Conservation (phyloP, 2,113 vertebrate species). For the Scophthalmus maximus region DNA sequence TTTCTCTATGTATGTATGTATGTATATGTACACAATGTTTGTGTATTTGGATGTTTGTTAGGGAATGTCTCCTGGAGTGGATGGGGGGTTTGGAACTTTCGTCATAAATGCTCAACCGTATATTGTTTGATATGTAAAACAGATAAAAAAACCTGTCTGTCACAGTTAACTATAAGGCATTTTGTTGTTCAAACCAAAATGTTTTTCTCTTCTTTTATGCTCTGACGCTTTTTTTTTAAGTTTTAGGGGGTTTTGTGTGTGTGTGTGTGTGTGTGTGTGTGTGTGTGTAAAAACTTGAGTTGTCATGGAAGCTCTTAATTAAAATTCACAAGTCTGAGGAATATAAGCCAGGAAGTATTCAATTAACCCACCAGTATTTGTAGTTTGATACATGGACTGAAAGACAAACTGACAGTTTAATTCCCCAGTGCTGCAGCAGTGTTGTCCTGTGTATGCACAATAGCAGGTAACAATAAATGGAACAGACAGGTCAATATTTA, state of each 20-base stretch:
- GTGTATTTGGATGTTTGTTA: too few species aligned
- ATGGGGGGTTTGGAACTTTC: too few species aligned
- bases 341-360: not conserved
- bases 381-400: not conserved
- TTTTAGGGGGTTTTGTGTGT: not conserved
- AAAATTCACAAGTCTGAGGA: not conserved
- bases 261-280: not conserved
- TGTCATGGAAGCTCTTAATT: not conserved
- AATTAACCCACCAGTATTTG: not conserved
- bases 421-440: not conserved
- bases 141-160: not conserved
- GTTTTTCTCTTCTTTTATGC: too few species aligned
- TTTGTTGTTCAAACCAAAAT: slow-evolving; percentile 18
- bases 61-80: too few species aligned
- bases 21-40: too few species aligned
- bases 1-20: too few species aligned
- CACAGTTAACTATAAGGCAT: slow-evolving; percentile 33
- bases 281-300: not conserved
- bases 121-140: too few species aligned
- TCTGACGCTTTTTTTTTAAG: not conserved
- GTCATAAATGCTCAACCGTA: too few species aligned
- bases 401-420: slow-evolving; percentile 21
- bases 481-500: slow-evolving; percentile 39
- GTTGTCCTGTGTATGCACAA: slow-evolving; percentile 6
- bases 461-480: not conserved